Percentiles rank a stretch among this genome's conserved stretches.
These are phyloP conservation scores for Ichneumoninae sp. DNA, from an alignment of 2,888 invertebrate species.

Conservation along the genomic window DNA sequence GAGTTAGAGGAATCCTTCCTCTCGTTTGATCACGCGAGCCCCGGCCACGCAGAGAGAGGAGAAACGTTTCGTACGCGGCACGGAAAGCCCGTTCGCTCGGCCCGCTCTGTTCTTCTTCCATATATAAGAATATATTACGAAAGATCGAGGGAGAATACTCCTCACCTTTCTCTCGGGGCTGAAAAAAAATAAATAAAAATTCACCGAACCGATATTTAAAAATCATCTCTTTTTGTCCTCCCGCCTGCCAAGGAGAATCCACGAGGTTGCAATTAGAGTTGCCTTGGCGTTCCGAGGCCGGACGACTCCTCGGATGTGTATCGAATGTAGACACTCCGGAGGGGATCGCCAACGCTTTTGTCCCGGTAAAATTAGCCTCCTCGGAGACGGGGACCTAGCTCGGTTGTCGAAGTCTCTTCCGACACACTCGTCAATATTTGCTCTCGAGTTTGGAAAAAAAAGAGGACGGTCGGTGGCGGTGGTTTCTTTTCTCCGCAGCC, in stretches of 20 bases:
- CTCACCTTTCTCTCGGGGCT: conserved; percentile 19
- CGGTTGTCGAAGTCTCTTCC: conserved; percentile 1
- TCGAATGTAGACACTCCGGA: not conserved
- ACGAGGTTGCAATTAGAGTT: conserved; percentile 23
- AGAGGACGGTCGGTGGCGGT: not conserved
- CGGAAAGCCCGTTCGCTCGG: conserved; percentile 70
- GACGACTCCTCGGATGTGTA: conserved; percentile 1
- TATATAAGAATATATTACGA: conserved; percentile 58
- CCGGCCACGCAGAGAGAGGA: conserved; percentile 70
- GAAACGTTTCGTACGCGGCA: conserved; percentile 59
- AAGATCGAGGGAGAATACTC: conserved; percentile 23
- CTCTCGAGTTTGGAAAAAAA: not conserved
- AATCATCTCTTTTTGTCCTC: conserved; percentile 12
- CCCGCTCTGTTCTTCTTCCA: conserved; percentile 23
- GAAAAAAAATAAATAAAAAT: not conserved
- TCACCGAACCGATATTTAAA: conserved; percentile 21
- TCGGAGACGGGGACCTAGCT: not conserved
- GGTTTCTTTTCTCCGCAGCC: conserved; percentile 9
- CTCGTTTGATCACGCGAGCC: conserved; percentile 77
- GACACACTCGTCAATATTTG: conserved; percentile 19
- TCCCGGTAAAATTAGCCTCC: conserved; percentile 24
- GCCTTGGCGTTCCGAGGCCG: not conserved
- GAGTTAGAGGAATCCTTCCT: conserved; percentile 56
- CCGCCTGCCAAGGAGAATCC: not conserved
- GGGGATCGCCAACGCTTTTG: conserved; percentile 9